A percentile compares a stretch with the other conserved stretches of the same genome.
These are phyloP conservation scores for Heterodera filipjevi DNA, from an alignment of 2,888 invertebrate genomes.

Conservation along the genomic window DNA sequence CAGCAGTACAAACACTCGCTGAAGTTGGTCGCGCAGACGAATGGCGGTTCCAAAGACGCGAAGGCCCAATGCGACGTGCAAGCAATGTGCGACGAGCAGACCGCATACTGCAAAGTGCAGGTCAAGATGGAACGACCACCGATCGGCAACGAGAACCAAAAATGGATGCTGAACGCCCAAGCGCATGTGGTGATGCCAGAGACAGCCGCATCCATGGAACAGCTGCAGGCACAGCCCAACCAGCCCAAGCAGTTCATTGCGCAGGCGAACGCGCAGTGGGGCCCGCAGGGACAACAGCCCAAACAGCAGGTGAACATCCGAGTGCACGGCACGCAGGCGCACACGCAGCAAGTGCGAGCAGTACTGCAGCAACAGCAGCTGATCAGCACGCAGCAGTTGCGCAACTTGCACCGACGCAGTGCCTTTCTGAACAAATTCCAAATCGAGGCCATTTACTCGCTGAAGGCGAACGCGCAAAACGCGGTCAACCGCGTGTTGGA, in stretches of 20 bases:
- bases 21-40: constrained; percentile 26
- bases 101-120: constrained; percentile 40
- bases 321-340: constrained; percentile 40
- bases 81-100: constrained; percentile 41
- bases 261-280: constrained; percentile 38
- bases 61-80: constrained; percentile 34
- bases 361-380: constrained; percentile 9
- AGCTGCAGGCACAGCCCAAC: constrained; percentile 26
- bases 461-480: constrained; percentile 42
- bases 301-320: constrained; percentile 28
- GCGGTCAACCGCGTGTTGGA: constrained; percentile 43
- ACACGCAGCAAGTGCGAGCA: constrained; percentile 19
- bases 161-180: constrained; percentile 52
- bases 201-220: constrained; percentile 36
- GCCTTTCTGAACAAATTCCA: constrained; percentile 63
- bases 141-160: constrained; percentile 36
- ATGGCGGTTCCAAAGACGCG: constrained; percentile 33
- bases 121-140: constrained; percentile 31
- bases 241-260: constrained; percentile 33
- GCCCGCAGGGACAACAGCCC: constrained; percentile 18
- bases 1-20: constrained; percentile 31
- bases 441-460: constrained; percentile 48
- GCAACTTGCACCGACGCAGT: constrained; percentile 28
- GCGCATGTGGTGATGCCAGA: constrained; percentile 47
- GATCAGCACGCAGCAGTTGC: constrained; percentile 6